Evolutionary conservation across 2,113 vertebrate species (phyloP), one percentile per base, ranked within the genome.

Genomic region (Trichechus manatus): DNA sequence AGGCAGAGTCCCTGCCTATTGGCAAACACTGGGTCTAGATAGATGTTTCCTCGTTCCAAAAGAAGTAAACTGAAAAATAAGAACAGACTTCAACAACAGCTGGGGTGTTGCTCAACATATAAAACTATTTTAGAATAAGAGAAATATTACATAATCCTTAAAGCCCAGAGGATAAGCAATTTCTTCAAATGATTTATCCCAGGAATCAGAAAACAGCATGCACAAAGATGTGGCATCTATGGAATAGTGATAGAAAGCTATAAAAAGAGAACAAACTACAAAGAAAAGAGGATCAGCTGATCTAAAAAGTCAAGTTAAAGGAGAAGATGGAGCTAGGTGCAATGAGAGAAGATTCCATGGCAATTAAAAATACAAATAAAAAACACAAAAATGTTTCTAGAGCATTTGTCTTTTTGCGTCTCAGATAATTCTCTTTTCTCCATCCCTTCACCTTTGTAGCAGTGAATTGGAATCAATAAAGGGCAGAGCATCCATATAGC

Each of bases 1-100:
- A 94, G 9, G 77, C 66, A 36, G 36, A 88, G 47, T 85, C 29
- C 29, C 59, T 22, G 8, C 20, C 22, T 85, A n/a, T 81, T 85
- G 80, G 81, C 42, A 84, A 81, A 87, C 36, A 50, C 13, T 72
- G 33, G 31, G 22, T 66, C 56, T 56, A 74, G 23, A 56, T 23
- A 56, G 27, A 66, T 39, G 42, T 89, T 80, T 82, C 22, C 66
- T 90, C n/a, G 80, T 92, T 89, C 42, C 33, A 87, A 0, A 20
- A 89, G 19, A 9, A 64, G 20, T 96, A 87, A 96, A 87, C 25
- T 81, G 47, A 84, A 90, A 97, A 95, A 95, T 23, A 96, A 87
- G 75, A 89, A 68, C 74, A 97, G 87, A 82, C 36, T 50, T 81
- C 42, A 72, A 13, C 33, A 44, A 74, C 89, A 95, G 70, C 77